These are phyloP conservation scores for Oreotrochilus melanogaster DNA, from an alignment of 2,113 vertebrate genomes.

Conservation along the genomic window DNA sequence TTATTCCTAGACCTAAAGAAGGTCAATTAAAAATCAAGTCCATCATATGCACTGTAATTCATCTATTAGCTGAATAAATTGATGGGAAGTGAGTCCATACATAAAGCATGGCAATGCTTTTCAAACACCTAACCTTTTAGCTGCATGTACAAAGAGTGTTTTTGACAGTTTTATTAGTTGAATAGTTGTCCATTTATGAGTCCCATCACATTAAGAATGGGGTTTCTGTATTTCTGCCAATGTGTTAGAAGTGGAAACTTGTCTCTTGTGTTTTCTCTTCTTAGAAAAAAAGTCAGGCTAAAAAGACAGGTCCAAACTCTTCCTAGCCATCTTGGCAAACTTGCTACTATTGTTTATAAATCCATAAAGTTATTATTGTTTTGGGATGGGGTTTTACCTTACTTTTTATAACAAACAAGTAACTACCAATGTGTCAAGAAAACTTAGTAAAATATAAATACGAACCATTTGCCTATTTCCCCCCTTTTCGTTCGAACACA, in stretches of 20 bases:
- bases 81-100: background rate
- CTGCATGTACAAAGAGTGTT: background rate
- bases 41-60: background rate
- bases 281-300: background rate
- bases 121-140: background rate
- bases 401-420: background rate
- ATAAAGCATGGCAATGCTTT: background rate
- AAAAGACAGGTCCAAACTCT: background rate
- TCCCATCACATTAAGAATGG: background rate
- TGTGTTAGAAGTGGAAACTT: background rate
- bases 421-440: background rate
- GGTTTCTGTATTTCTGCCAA: background rate
- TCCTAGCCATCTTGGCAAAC: background rate
- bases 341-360: background rate
- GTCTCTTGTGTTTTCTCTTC: background rate
- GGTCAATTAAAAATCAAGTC: background rate
- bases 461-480: background rate
- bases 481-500: background rate
- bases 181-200: background rate
- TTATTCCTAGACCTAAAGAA: background rate
- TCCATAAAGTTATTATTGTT: background rate
- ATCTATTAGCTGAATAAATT: background rate
- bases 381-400: constrained; percentile 19
- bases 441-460: background rate
- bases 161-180: background rate